Base-by-base conservation (phyloP, 2,888 invertebrate genomes). In the Gymnoscelis rufifasciata region DNA sequence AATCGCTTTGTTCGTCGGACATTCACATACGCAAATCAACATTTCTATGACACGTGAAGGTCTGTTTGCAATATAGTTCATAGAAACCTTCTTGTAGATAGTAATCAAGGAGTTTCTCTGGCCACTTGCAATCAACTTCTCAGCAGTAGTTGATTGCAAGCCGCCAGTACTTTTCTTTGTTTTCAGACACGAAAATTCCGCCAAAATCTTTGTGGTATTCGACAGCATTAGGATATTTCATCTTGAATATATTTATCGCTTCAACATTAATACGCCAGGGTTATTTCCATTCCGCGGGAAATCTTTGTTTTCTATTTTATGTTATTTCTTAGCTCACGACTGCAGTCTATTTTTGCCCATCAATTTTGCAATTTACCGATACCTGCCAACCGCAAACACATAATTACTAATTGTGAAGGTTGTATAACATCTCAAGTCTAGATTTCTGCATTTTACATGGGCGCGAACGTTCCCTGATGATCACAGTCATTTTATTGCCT, bases 391-490 rank as follows among this genome's bases (percentile, higher is more conserved):
- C 68, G 65, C 72, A 73, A 61, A 55, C 57, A 61, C 55, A 62
- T 77, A 77, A 79, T 82, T 74, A 64, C 60, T 52, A 59, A 64
- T 83, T 80, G 72, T 71, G 66, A 74, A 52, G 58, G 67, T 83
- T 81, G 73, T 71, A 68, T 75, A 79, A 79, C 51, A 57, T 57
- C 53, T 47, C 50, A 67, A 55, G 68, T 71, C 78, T 72, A 68
- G 67, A 71, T 45, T 45, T 29, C 62, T 53, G 54, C 64, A 57
- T 66, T 74, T 74, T 72, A 63, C 66, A 70, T 74, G 68, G 63
- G 64, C 55, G 51, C 59, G 51, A 54, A 61, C 56, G 64, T 67
- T 68, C 60, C 62, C 66, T 61, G 61, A 68, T 64, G 68, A 72
- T 68, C 61, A 67, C 64, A 67, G 68, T 66, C 61, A 71, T 68